Percentiles rank a stretch among this genome's conserved stretches.
These are phyloP conservation scores for Pandemis corylana DNA, from an alignment of 2,888 invertebrate species.

Conservation along the genomic window DNA sequence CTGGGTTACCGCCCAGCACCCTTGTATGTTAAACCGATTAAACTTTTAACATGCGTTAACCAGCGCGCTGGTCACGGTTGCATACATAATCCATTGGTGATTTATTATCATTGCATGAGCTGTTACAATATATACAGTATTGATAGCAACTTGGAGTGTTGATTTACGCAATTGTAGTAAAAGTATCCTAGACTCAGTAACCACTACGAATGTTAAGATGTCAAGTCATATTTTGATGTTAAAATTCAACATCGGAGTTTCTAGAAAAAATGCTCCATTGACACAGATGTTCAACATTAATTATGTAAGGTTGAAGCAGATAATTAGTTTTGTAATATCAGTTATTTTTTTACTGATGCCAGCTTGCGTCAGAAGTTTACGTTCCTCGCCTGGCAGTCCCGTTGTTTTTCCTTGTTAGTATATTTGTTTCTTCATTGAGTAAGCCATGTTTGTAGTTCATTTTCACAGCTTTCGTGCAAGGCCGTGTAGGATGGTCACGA, in stretches of 20 bases:
- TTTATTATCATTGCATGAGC: slow-evolving; percentile 53
- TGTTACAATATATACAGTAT: slow-evolving; percentile 3
- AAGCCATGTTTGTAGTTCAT: slow-evolving; percentile 50
- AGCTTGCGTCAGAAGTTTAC: slow-evolving; percentile 53
- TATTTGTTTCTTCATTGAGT: slow-evolving; percentile 11
- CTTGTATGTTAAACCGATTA: slow-evolving; percentile 19
- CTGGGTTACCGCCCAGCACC: slow-evolving; percentile 30
- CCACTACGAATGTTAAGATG: slow-evolving; percentile 6
- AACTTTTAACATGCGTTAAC: slow-evolving; percentile 45
- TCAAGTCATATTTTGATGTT: slow-evolving; percentile 11
- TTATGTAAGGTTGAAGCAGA: slow-evolving; percentile 67
- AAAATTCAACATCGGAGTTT: slow-evolving; percentile 12
- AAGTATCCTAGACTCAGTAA: background rate
- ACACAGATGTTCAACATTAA: slow-evolving; percentile 79
- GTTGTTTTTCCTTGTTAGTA: slow-evolving; percentile 49
- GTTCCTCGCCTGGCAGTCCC: slow-evolving; percentile 39
- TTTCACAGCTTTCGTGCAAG: slow-evolving; percentile 58
- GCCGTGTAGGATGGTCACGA: slow-evolving; percentile 61
- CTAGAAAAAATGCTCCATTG: slow-evolving; percentile 58
- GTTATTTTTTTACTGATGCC: slow-evolving; percentile 50
- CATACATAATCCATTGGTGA: slow-evolving; percentile 51
- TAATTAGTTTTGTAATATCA: slow-evolving; percentile 69
- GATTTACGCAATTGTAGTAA: background rate
- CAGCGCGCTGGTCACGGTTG: slow-evolving; percentile 55
- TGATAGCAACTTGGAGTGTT: background rate